Conservation (phyloP, 1,140 invertebrate species). For the Diorhabda carinulata region DNA sequence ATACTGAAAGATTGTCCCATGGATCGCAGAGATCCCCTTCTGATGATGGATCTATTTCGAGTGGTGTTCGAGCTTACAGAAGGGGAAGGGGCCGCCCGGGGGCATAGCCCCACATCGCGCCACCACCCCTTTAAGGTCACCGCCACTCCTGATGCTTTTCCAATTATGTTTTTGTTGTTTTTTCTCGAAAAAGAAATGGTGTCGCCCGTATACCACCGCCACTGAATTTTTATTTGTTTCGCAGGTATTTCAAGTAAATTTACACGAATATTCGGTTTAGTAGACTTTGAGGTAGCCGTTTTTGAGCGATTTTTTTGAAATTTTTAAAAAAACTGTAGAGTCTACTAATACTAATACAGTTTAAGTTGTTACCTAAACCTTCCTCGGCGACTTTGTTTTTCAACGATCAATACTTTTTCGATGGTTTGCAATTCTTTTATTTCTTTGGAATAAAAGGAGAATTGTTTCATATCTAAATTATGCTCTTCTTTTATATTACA, state of each 20-base stretch:
- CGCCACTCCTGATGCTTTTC: slow-evolving; percentile 45
- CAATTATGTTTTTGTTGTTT: slow-evolving; percentile 32
- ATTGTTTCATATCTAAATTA: slow-evolving; percentile 15
- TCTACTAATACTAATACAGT: not conserved
- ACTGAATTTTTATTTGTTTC: slow-evolving; percentile 14
- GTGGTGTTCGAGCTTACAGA: slow-evolving; percentile 30
- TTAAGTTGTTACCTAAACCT: slow-evolving; percentile 6
- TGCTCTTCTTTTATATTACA: not conserved
- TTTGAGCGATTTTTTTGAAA: slow-evolving; percentile 14
- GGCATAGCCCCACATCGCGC: slow-evolving; percentile 49
- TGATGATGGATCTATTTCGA: slow-evolving; percentile 26
- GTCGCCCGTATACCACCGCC: slow-evolving; percentile 2
- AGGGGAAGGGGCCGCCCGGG: slow-evolving; percentile 37
- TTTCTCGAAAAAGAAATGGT: slow-evolving; percentile 19
- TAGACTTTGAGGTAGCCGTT: slow-evolving; percentile 28
- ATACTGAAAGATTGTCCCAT: slow-evolving; percentile 49
- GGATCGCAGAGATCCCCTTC: slow-evolving; percentile 36
- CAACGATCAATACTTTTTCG: not conserved
- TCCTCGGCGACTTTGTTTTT: slow-evolving; percentile 16
- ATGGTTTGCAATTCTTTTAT: not conserved
- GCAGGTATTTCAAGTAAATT: slow-evolving; percentile 24
- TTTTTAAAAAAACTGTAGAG: not conserved
- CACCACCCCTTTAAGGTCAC: slow-evolving; percentile 48
- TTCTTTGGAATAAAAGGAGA: not conserved
- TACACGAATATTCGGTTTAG: slow-evolving; percentile 24